phyloP scores from a whole-genome alignment of 2,888 invertebrate genomes.

The Leucania comma region DNA sequence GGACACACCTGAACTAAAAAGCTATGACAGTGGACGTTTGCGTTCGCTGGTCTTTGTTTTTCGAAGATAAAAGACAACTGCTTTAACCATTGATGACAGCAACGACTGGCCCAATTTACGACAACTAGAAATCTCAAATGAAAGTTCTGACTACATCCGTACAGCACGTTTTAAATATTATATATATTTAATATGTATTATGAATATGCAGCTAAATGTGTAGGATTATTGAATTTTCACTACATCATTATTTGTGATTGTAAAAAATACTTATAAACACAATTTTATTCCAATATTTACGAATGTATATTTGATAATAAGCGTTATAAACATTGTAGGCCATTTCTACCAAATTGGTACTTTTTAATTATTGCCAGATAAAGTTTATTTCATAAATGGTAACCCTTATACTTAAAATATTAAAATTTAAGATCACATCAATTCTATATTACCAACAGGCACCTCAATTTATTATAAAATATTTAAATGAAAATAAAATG shows the following conservation, averaged over 20 bases:
- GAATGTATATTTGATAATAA: background rate
- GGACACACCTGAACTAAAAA: no score
- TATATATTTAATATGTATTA: background rate
- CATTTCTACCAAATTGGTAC: background rate
- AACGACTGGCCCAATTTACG: background rate
- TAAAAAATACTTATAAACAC: slow-evolving; percentile 10
- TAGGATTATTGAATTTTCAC: slow-evolving; percentile 1
- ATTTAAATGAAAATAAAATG: background rate
- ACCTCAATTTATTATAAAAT: slow-evolving; percentile 27
- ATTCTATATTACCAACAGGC: slow-evolving; percentile 30
- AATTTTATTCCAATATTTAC: slow-evolving; percentile 2
- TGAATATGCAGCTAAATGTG: slow-evolving; percentile 8
- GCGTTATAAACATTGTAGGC: slow-evolving; percentile 12
- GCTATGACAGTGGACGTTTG: no score
- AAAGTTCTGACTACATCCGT: slow-evolving; percentile 23
- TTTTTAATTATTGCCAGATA: slow-evolving; percentile 7
- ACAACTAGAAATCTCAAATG: background rate
- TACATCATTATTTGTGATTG: background rate
- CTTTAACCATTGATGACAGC: no score
- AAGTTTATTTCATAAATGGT: slow-evolving; percentile 14
- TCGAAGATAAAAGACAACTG: no score
- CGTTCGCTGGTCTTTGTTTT: no score
- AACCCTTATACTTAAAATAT: slow-evolving; percentile 11
- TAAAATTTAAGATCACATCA: slow-evolving; percentile 31
- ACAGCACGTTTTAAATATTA: slow-evolving; percentile 5